Conservation (phyloP, 2,113 vertebrate genomes). For the Neotoma lepida region DNA sequence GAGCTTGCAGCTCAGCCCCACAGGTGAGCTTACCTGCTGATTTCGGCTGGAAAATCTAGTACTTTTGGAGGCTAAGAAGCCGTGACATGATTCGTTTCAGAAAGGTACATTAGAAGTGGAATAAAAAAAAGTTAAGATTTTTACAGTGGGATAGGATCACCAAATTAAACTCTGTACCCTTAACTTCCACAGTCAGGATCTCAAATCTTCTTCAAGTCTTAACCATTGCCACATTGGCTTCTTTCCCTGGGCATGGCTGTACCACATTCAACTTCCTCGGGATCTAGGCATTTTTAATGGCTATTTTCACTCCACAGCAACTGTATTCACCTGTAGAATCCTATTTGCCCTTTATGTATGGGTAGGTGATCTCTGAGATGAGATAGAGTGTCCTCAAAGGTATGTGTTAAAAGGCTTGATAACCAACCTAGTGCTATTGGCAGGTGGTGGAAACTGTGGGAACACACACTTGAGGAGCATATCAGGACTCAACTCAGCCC, state of each 20-base stretch:
- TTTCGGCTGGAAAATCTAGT: not conserved
- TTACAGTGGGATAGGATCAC: conserved; percentile 23
- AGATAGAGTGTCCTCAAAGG: not conserved
- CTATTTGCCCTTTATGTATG: not conserved
- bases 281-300: not conserved
- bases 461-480: not conserved
- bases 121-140: not conserved
- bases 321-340: not conserved
- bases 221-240: not conserved
- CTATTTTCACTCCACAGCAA: not conserved
- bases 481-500: no score
- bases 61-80: not conserved
- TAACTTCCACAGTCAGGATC: not conserved
- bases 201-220: conserved; percentile 36
- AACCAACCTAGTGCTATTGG: no score
- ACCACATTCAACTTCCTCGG: not conserved
- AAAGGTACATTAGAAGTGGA: conserved; percentile 29
- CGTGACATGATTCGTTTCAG: not conserved
- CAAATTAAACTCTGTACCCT: conserved; percentile 37
- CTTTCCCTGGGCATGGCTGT: not conserved
- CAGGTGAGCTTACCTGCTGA: not conserved
- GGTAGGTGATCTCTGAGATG: not conserved
- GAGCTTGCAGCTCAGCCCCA: not conserved
- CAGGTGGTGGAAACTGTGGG: not conserved
- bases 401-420: not conserved